Evolutionary conservation across 2,888 invertebrate species (phyloP), one percentile per base, ranked within the genome.

Genomic region (Sinohyriopsis cumingii): DNA sequence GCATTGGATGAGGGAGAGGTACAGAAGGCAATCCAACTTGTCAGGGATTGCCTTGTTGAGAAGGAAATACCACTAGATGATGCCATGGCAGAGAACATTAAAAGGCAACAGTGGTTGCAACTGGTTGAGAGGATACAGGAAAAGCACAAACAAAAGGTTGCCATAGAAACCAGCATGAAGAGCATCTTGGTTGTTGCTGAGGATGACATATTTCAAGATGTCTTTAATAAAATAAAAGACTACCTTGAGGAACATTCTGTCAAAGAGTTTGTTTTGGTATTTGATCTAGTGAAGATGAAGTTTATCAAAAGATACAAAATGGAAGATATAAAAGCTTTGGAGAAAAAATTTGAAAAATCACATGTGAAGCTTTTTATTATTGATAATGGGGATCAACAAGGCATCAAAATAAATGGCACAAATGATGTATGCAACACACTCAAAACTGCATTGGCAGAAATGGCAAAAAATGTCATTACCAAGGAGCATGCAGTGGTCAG

Each of bases 351-450:
- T 33, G 33, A 33, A 7, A 33, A 7, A 5, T 33, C 1, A 33
- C 7, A 33, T 33, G 33, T 33, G 33, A 33, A 33, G 33, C 7
- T 33, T 9, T 33, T 1, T 33, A 33, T 33, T 33, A 33, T 33
- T 33, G 33, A 33, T 33, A 9, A 33, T 33, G 33, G 9, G 7
- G 33, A 33, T 7, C 59, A 62, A 59, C 57, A 62, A 55, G 76
- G 73, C 4, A 71, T 76, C 56, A 67, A 56, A 20, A 63, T 73
- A 5, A 67, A 61, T 5, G 76, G 76, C n/a, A 67, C 69, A 59
- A 73, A 69, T 20, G 73, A 76, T 61, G 76, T 73, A 0, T 73
- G 76, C 25, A 71, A 56, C 45, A n/a, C 72, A 9, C 71, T 71
- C 15, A 63, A 73, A 12, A 59, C 45, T 5, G 55, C 67, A 54